Percentiles rank a stretch among this genome's conserved stretches.
phyloP scores from a whole-genome alignment of 1,140 invertebrate genomes.

The Eciton burchellii region DNA sequence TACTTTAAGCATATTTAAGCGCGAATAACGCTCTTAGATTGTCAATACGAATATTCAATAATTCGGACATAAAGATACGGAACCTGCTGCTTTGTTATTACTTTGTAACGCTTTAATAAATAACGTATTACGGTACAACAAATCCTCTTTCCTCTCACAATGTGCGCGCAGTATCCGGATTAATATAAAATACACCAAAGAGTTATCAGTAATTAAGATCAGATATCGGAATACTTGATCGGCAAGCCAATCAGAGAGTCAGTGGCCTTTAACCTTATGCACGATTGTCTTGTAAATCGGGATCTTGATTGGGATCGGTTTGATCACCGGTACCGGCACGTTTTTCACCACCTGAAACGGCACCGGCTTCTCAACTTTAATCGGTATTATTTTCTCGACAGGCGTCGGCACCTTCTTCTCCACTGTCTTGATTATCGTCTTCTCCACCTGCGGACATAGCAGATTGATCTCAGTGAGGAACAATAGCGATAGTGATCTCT shows the following conservation, averaged over 20 bases:
- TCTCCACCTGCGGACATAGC: conserved; percentile 76
- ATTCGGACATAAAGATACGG: neutral
- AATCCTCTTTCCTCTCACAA: neutral
- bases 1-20: no score
- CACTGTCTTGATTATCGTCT: conserved; percentile 85
- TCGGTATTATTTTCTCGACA: conserved; percentile 78
- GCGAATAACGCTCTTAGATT: no score
- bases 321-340: conserved; percentile 84
- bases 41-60: no score
- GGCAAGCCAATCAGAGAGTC: neutral
- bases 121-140: neutral
- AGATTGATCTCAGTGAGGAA: neutral
- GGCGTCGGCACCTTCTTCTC: conserved; percentile 80
- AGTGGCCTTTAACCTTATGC: conserved; percentile 71
- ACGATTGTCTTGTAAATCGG: conserved; percentile 79
- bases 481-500: conserved; percentile 1
- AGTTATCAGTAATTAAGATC: neutral
- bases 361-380: conserved; percentile 84
- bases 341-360: conserved; percentile 85
- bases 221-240: neutral
- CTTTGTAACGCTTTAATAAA: conserved; percentile 41
- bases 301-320: conserved; percentile 81
- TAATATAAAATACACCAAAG: neutral
- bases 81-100: neutral
- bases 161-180: neutral